Conservation (phyloP, 1,140 invertebrate genomes). For the Hyphantria cunea region DNA sequence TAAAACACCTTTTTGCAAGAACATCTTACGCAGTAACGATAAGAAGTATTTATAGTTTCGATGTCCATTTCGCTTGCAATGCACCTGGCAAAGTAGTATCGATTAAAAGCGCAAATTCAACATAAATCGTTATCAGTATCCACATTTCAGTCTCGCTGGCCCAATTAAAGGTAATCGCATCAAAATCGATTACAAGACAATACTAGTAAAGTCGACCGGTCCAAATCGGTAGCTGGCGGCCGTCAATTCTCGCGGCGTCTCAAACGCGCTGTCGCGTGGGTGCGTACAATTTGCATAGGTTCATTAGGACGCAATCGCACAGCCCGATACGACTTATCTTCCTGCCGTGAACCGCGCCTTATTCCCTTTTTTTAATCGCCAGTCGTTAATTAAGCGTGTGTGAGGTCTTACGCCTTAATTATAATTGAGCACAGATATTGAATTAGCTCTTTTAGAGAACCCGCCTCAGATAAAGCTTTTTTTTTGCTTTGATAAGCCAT, state of each 20-base stretch:
- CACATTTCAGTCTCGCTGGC: background rate
- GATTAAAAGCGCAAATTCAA: constrained; percentile 1
- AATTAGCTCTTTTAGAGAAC: constrained; percentile 25
- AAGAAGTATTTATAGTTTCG: too few species aligned
- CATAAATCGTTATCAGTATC: background rate
- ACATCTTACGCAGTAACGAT: too few species aligned
- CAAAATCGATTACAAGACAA: constrained; percentile 26
- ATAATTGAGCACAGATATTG: constrained; percentile 47
- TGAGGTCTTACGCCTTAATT: constrained; percentile 57
- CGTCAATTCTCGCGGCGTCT: constrained; percentile 10
- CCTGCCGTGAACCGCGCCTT: constrained; percentile 33
- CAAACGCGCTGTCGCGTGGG: constrained; percentile 40
- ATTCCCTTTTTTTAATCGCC: constrained; percentile 38
- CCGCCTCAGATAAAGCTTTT: background rate
- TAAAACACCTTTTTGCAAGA: too few species aligned
- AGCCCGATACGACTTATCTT: constrained; percentile 34
- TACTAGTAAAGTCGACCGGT: constrained; percentile 11
- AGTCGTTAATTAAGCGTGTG: constrained; percentile 56
- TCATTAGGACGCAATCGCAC: constrained; percentile 43
- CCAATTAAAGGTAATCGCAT: constrained; percentile 26
- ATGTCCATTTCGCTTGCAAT: too few species aligned
- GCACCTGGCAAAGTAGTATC: too few species aligned
- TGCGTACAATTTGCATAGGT: constrained; percentile 57
- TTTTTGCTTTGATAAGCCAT: constrained; percentile 23
- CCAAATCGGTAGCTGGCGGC: constrained; percentile 9